Conservation (phyloP, 2,113 vertebrate genomes). For the Progne subis region DNA sequence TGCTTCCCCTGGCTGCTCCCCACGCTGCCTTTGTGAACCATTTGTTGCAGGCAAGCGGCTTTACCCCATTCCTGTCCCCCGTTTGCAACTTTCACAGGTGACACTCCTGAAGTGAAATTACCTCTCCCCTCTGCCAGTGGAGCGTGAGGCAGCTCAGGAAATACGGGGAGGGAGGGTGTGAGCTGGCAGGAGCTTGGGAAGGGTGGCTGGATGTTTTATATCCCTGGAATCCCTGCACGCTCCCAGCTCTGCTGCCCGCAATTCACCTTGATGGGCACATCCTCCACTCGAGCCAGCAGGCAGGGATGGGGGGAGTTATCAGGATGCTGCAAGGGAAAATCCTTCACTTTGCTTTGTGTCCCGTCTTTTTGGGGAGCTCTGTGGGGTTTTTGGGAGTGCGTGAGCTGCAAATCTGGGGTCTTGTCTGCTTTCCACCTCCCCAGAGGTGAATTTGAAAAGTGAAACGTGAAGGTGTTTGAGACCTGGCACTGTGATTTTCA, state of each 20-base stretch:
- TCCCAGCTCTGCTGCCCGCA: not conserved
- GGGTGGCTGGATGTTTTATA: not conserved
- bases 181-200: not conserved
- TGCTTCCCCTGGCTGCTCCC: not conserved
- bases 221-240: not conserved
- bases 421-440: not conserved
- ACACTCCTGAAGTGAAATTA: not conserved
- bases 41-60: not conserved
- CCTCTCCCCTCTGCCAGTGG: not conserved
- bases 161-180: not conserved
- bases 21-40: not conserved
- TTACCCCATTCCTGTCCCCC: not conserved
- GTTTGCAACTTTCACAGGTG: not conserved
- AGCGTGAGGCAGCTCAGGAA: not conserved
- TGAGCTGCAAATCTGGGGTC: not conserved
- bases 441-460: too few relatives aligned
- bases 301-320: not conserved
- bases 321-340: not conserved
- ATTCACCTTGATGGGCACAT: not conserved
- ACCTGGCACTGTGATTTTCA: not conserved
- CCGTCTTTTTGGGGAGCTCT: not conserved
- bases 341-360: accelerated
- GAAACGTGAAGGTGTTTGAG: not conserved
- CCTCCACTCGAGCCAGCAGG: not conserved
- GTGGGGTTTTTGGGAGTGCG: accelerated